A percentile compares a stretch with the other conserved stretches of the same genome.
phyloP scores from a whole-genome alignment of 2,113 vertebrate genomes.

The Trogon surrucura region DNA sequence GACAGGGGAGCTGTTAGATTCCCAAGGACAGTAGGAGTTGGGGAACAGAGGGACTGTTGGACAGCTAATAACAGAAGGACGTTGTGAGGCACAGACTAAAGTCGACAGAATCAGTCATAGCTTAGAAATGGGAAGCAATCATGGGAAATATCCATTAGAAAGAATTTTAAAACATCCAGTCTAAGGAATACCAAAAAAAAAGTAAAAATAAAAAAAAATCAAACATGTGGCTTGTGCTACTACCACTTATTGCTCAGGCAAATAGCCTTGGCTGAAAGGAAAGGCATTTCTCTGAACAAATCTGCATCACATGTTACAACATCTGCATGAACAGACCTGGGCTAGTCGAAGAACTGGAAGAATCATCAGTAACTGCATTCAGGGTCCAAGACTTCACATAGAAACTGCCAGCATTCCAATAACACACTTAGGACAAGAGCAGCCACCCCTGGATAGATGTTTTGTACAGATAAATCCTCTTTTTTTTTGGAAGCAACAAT shows the following conservation, averaged over 20 bases:
- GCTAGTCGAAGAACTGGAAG: neutral
- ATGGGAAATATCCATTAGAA: neutral
- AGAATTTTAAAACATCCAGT: neutral
- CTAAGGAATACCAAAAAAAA: neutral
- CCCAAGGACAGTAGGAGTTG: neutral
- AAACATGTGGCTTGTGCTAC: fast-evolving
- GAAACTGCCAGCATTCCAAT: neutral
- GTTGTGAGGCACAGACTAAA: neutral
- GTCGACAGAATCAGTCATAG: neutral
- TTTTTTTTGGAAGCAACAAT: neutral
- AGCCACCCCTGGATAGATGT: neutral
- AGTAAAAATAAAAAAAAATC: neutral
- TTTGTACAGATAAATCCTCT: neutral
- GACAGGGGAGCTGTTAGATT: neutral
- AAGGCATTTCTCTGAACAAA: neutral
- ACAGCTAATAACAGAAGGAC: neutral
- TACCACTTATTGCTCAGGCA: neutral
- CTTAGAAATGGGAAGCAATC: neutral
- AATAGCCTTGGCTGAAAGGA: neutral
- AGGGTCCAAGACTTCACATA: neutral
- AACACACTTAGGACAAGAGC: neutral
- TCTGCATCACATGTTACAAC: neutral
- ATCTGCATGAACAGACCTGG: neutral
- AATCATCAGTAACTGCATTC: neutral
- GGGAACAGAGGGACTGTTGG: neutral